Evolutionary conservation across 1,140 invertebrate genomes (phyloP).

Genomic region (Stenopsyche tienmushanensis): DNA sequence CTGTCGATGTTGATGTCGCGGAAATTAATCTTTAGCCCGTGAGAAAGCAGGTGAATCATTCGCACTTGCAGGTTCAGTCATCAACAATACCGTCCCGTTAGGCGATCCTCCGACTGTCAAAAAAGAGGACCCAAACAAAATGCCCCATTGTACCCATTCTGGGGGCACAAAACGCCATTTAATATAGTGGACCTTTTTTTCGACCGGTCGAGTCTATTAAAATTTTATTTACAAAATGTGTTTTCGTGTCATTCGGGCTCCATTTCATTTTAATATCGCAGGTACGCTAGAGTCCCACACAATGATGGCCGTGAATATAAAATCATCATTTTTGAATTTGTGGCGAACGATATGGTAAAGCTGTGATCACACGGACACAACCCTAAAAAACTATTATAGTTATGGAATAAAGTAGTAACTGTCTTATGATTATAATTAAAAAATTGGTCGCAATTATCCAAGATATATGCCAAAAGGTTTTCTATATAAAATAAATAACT

Average conservation of each 20-base stretch:
- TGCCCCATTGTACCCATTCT: neutral
- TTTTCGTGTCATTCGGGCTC: slow-evolving; percentile 33
- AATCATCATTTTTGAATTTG: neutral
- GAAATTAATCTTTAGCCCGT: neutral
- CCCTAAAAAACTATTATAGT: neutral
- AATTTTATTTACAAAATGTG: slow-evolving; percentile 39
- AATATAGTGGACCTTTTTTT: slow-evolving; percentile 36
- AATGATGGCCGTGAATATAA: neutral
- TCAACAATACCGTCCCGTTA: slow-evolving; percentile 12
- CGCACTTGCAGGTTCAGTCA: neutral
- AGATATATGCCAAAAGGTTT: too few relatives aligned
- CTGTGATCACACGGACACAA: neutral
- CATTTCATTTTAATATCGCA: slow-evolving; percentile 9
- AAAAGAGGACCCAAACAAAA: neutral
- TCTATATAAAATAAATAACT: too few relatives aligned
- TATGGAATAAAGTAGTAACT: neutral
- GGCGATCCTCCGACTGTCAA: neutral
- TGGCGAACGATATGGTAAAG: too few relatives aligned
- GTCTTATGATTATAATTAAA: neutral
- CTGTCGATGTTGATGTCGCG: neutral
- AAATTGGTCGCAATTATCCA: neutral
- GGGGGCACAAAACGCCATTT: slow-evolving; percentile 35
- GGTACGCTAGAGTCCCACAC: neutral
- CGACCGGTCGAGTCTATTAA: slow-evolving; percentile 33
- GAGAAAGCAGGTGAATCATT: slow-evolving; percentile 13